Base-by-base conservation (phyloP, 2,888 invertebrate genomes). In the Bedellia somnulentella region DNA sequence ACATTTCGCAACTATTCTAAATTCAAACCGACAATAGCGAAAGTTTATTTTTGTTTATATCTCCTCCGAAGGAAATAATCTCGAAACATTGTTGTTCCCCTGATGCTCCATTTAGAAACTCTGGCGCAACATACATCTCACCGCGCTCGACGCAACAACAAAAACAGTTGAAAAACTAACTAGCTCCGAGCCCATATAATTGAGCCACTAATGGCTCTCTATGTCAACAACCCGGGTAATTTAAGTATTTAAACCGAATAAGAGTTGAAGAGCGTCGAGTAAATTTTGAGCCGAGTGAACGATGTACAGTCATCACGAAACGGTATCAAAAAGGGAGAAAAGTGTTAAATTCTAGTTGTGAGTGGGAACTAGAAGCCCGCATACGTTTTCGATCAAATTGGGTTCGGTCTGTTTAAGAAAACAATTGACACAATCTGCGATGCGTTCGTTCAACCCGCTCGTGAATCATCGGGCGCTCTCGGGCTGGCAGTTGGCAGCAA, bases 1-100 rank as follows among this genome's bases (percentile, higher is more conserved):
- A 49, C 48, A 56, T 71, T 66, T 66, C 68, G 67, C 60, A 71
- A 71, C 62, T 54, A 55, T 54, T 55, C 60, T 63, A 64, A 61
- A 52, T 59, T 45, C 43, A 55, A 52, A 37, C 33, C 33, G 24
- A 10, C 10, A 23, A n/a, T n/a, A 23, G 12, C 24, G 24, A 10
- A 11, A 24, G 13, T 3, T 12, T 6, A 24, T 13, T 13, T 26
- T 9, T 26, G 9, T 6, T 13, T 16, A 27, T 15, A 27, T 10
- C 15, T 26, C 26, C 11, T 26, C 6, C 14, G 15, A 26, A 26
- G 16, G 33, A 13, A 29, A 33, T 30, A 30, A 26, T 30, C 33
- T 30, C 29, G 22, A 29, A 16, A 29, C 32, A 32, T 32, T 21
- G 30, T 31, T 29, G 18, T 22, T 11, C 15, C n/a, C 14, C 14